A percentile compares a stretch with the other conserved stretches of the same genome.
These are phyloP conservation scores for Morpho helenor DNA, from an alignment of 2,888 invertebrate species.

Conservation along the genomic window DNA sequence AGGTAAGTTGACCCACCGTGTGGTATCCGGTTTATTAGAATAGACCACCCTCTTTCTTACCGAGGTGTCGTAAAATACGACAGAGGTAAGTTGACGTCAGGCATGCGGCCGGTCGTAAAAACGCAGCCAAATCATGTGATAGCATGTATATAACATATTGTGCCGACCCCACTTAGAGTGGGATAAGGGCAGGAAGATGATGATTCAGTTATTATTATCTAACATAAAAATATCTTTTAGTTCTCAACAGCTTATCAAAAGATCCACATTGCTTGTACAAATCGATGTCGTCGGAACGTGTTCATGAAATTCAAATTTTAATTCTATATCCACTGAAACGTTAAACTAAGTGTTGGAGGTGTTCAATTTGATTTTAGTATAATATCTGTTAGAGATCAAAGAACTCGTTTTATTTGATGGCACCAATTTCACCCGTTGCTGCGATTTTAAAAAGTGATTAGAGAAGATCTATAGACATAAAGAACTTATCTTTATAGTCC, in stretches of 20 bases:
- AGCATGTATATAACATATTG: too few species aligned
- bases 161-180: neutral
- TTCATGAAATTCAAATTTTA: conserved; percentile 9
- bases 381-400: conserved; percentile 7
- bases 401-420: conserved; percentile 6
- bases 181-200: neutral
- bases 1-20: too few species aligned
- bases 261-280: neutral
- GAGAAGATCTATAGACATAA: neutral
- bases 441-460: neutral
- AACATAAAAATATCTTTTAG: neutral
- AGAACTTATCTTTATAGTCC: too few species aligned
- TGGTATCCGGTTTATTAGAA: too few species aligned
- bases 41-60: too few species aligned
- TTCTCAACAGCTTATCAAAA: neutral
- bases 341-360: conserved; percentile 7
- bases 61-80: neutral
- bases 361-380: conserved; percentile 3
- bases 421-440: neutral
- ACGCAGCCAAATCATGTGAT: too few species aligned
- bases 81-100: too few species aligned
- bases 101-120: too few species aligned
- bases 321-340: conserved; percentile 10
- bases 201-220: neutral
- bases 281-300: conserved; percentile 1